These are phyloP conservation scores for Cephus spinipes DNA, from an alignment of 2,888 invertebrate species.

Conservation along the genomic window DNA sequence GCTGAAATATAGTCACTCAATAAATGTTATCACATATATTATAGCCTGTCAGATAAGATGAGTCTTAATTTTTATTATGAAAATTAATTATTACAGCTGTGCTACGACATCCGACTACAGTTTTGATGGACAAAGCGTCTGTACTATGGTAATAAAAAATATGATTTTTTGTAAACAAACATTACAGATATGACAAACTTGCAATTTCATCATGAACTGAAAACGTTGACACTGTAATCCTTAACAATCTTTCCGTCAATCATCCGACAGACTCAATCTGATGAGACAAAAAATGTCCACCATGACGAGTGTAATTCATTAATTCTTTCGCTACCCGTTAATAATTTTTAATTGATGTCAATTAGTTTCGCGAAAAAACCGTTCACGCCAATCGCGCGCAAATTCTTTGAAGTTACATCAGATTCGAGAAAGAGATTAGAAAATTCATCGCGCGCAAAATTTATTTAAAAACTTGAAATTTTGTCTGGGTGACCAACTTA, in stretches of 20 bases:
- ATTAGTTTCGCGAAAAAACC: neutral
- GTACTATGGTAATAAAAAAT: neutral
- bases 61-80: neutral
- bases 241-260: neutral
- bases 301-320: neutral
- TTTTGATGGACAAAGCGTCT: neutral
- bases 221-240: neutral
- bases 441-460: neutral
- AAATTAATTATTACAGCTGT: neutral
- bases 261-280: neutral
- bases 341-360: neutral
- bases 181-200: neutral
- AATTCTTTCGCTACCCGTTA: neutral
- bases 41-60: neutral
- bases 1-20: neutral
- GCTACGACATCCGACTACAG: neutral
- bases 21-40: neutral
- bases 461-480: neutral
- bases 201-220: neutral
- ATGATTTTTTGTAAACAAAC: neutral
- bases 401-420: neutral
- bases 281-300: neutral
- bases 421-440: neutral
- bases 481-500: too few species aligned
- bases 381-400: neutral